Percentiles rank a stretch among this genome's conserved stretches.
phyloP scores from a whole-genome alignment of 2,113 vertebrate genomes.

The Cyanoliseus patagonus region DNA sequence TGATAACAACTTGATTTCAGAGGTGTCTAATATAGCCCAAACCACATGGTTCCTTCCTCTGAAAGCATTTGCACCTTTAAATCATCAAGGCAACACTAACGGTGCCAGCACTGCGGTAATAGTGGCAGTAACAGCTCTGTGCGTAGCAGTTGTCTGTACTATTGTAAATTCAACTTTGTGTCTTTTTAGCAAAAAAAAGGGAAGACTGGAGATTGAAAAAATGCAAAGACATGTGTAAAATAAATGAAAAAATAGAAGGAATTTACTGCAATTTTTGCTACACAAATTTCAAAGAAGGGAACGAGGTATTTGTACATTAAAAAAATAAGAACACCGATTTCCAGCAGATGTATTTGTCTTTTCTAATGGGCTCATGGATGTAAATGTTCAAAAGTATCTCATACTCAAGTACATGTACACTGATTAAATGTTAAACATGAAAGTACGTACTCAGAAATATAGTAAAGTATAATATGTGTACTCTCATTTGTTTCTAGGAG shows the following conservation, averaged over 20 bases:
- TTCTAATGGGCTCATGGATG: neutral
- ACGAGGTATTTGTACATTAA: neutral
- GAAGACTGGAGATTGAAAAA: neutral
- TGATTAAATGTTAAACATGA: neutral
- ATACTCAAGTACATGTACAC: neutral
- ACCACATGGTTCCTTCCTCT: constrained; percentile 3
- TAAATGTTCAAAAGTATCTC: neutral
- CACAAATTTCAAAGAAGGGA: neutral
- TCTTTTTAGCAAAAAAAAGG: neutral
- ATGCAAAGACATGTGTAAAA: neutral
- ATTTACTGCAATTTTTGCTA: neutral
- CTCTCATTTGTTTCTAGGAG: neutral
- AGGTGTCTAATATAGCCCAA: constrained; percentile 65
- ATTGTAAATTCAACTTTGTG: neutral
- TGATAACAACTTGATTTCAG: constrained; percentile 24
- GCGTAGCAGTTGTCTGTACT: neutral
- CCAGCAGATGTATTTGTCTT: neutral
- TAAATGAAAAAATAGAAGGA: neutral
- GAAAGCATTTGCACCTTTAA: neutral
- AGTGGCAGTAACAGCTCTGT: neutral
- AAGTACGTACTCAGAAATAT: neutral
- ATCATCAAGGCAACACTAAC: neutral
- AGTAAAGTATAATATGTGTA: neutral
- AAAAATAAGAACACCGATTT: neutral
- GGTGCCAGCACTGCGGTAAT: neutral